phyloP scores from a whole-genome alignment of 2,113 vertebrate genomes.

The Thomomys bottae region DNA sequence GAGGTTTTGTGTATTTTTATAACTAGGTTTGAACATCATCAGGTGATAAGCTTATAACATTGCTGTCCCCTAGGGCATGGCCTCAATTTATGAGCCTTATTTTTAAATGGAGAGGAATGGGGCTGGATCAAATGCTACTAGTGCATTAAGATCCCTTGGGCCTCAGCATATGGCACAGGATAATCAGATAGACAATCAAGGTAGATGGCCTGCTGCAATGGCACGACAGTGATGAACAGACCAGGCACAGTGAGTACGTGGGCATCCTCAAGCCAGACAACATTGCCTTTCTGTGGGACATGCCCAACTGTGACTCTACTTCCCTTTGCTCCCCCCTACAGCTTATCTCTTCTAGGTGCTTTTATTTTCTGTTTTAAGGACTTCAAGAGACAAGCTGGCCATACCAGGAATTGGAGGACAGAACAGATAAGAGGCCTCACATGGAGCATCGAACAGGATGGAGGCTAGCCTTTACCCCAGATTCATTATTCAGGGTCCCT shows the following conservation, averaged over 20 bases:
- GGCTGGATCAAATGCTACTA: constrained; percentile 48
- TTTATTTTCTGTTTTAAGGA: neutral
- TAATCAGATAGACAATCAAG: neutral
- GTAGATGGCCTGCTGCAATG: neutral
- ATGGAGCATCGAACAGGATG: too few species aligned
- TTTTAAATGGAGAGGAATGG: constrained; percentile 66
- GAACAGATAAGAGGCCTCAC: fast-evolving
- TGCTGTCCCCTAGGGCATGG: constrained; percentile 62
- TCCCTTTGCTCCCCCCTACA: neutral
- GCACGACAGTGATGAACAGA: neutral
- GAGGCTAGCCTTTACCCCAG: neutral
- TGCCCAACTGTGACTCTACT: neutral
- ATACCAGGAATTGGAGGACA: neutral
- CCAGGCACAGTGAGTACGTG: fast-evolving
- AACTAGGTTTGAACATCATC: constrained; percentile 68
- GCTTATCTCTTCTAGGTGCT: neutral
- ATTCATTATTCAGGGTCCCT: neutral
- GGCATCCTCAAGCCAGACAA: fast-evolving
- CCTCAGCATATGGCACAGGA: neutral
- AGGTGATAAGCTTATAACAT: constrained; percentile 64
- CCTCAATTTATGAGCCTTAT: constrained; percentile 76
- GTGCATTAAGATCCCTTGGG: neutral
- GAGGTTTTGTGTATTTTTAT: constrained; percentile 62
- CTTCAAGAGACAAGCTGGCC: neutral
- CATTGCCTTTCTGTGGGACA: fast-evolving